Evolutionary conservation across 2,888 invertebrate species (phyloP), one percentile per base, ranked within the genome.

Genomic region (Phalera bucephala): DNA sequence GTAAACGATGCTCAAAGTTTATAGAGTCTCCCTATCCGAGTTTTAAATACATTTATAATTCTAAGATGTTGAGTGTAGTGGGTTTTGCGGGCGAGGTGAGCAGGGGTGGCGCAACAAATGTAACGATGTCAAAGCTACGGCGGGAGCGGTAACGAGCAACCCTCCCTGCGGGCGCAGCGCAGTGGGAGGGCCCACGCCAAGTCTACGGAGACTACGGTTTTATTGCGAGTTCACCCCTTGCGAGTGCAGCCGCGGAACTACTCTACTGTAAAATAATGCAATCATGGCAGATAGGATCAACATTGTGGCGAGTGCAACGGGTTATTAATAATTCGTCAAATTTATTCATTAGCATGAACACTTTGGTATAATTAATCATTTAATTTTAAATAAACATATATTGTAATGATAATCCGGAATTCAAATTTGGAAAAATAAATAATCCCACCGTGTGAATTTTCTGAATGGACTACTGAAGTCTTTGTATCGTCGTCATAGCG

Each of bases 241-340:
- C 60, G 53, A 56, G 56, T 57, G 61, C 45, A 40, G 55, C 66
- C 57, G 56, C 65, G 60, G 60, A 72, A 66, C 77, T 77, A 77
- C 80, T 84, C 82, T 64, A 78, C 78, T 80, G 76, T 73, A 73
- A 82, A 82, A 68, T 62, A 78, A 27, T 65, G 81, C 80, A 82
- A 86, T 84, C 80, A 82, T 75, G 72, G 74, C 70, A 71, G 73
- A 73, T 73, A 62, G 66, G 62, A 77, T 76, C 79, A 75, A 82
- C 77, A 80, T 64, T 72, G 68, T 64, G 63, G 59, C 51, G 46
- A 48, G 46, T 47, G 43, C 43, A 48, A 26, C 39, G 46, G 42
- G 43, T 44, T 54, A 49, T 17, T 17, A 17, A 3, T 17, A 5
- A 3, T 3, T 5, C 3, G 17, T 17, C 17, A 3, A 3, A 17